Base-by-base conservation (phyloP, 2,113 vertebrate genomes). In the Mastomys coucha region DNA sequence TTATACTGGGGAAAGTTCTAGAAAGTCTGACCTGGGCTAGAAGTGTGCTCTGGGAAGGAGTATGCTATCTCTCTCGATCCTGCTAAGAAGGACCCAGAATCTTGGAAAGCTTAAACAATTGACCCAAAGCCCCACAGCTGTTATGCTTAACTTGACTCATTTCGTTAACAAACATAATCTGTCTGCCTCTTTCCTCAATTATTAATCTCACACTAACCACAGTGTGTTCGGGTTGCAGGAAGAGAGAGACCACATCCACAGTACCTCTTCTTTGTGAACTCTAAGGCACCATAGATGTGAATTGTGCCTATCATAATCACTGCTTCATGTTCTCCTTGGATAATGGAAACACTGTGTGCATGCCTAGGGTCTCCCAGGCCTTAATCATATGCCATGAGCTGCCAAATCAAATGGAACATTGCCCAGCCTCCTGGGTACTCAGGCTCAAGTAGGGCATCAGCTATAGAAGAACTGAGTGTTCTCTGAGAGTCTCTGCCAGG, bases 231-330 rank as follows among this genome's bases (percentile, higher is more conserved):
- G 60, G 58, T 2, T 39, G 76, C n/a, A 42, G 94, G n/a, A 87
- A 13, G 53, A 80, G 58, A 70, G 73, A 33, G 13, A 1, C 13
- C 19, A 12, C 45, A 7, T 14, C 13, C 28, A 63, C 76, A 53
- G 22, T 7, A 24, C 36, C 82, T 3, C 39, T 51, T 51, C 14
- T 73, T 87, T 63, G 45, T 28, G 36, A 73, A 16, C 16, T 20
- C 14, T 11, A 19, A 78, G 72, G 39, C 56, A 7, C 10, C 16
- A 10, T 7, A 4, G 39, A 13, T 7, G 0, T 0, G 19, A 53
- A 49, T 17, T 16, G 67, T 33, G 77, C 49, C 13, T 56, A 16
- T 19, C 26, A 2, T 65, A 72, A 11, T 22, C 45, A 36, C 42
- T 76, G 92, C n/a, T 91, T 90, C 49, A 1, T 20, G 3, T 7